Percentiles rank a stretch among this genome's conserved stretches.
These are phyloP conservation scores for Brachyrhaphis roseni DNA, from an alignment of 2,797 vertebrate species.

Conservation along the genomic window DNA sequence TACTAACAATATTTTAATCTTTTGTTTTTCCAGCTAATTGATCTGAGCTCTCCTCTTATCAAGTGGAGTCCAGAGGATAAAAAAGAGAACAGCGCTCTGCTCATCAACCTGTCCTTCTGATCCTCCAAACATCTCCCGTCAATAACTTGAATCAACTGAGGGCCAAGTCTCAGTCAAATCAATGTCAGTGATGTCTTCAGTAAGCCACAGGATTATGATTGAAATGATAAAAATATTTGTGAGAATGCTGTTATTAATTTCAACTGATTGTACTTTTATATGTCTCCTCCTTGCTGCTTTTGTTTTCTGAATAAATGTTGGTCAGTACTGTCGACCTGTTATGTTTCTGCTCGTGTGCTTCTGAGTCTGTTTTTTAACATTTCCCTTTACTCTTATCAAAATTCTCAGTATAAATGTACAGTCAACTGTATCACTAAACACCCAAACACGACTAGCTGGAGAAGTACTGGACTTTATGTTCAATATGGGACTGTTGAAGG, in stretches of 20 bases:
- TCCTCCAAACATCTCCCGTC: neutral
- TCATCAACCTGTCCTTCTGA: constrained; percentile 83
- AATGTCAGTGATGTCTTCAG: constrained; percentile 8
- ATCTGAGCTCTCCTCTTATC: constrained; percentile 83
- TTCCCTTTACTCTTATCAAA: neutral
- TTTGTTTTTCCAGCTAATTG: constrained; percentile 74
- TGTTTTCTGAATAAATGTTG: constrained; percentile 65
- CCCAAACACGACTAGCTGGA: neutral
- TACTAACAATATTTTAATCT: too few relatives aligned
- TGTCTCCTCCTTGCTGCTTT: constrained; percentile 44
- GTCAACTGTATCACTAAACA: neutral
- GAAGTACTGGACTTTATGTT: neutral
- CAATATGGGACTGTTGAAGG: neutral
- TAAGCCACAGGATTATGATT: constrained; percentile 19
- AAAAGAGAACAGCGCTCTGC: constrained; percentile 68
- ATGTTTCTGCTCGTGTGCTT: neutral
- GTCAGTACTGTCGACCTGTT: constrained; percentile 9
- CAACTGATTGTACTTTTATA: constrained; percentile 38
- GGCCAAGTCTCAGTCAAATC: neutral
- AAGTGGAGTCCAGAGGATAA: constrained; percentile 83
- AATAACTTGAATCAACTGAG: neutral
- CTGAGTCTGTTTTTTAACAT: neutral
- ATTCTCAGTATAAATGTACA: neutral
- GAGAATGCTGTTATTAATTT: constrained; percentile 18
- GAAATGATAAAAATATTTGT: constrained; percentile 39